Evolutionary conservation across 1,140 invertebrate genomes (phyloP), one percentile per base, ranked within the genome.

Genomic region (Eufriesea mexicana): DNA sequence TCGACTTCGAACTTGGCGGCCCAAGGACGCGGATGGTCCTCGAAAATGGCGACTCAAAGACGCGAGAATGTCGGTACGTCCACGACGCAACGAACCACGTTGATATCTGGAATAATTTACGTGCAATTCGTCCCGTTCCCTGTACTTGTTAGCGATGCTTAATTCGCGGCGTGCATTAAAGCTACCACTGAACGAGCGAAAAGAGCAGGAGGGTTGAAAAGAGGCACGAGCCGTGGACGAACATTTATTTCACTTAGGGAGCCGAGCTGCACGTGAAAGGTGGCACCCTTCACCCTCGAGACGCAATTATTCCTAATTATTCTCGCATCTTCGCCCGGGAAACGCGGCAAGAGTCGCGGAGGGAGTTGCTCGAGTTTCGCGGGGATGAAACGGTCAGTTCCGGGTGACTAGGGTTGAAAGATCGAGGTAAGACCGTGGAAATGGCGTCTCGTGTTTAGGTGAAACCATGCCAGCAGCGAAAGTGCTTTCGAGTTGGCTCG

Each of bases 271-370:
- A 71, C 73, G 78, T 70, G 70, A 51, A 80, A 87, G 78, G 78
- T 79, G 72, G 57, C 70, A 71, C 86, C 76, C 83, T 87, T 88
- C 83, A 74, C 73, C 86, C 86, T 87, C 74, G 78, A 87, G 86
- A 84, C 74, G 83, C 83, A 87, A 87, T 88, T 88, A 88, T 88
- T 88, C 73, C 86, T 88, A 87, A 88, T 88, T 88, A 87, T 81
- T 85, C 75, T 78, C 75, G 76, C 76, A 84, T 83, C 72, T 81
- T 71, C 25, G 47, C 57, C 20, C 14, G 55, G 42, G 47, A 25
- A 79, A 79, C 47, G 23, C 18, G 18, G 10, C 16, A 49, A 51
- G 59, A n/a, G 25, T 20, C n/a, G 57, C 25, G 16, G 25, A n/a
- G 2, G 20, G 25, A 16, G 35, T 49, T n/a, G 20, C 47, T 42